Conservation (phyloP, 2,888 invertebrate species). For the Colletes collaris region DNA sequence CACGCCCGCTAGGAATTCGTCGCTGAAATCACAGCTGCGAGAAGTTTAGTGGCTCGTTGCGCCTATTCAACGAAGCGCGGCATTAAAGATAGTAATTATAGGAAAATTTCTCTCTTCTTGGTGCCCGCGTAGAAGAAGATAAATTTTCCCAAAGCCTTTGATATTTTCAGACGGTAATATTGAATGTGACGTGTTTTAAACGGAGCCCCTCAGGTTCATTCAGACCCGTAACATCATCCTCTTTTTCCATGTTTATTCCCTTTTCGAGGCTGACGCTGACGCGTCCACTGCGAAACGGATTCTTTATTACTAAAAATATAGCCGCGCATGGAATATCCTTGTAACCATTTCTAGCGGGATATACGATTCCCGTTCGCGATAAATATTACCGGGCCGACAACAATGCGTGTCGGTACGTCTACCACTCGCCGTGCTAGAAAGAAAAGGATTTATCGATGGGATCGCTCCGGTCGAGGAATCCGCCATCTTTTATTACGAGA, state of each 20-base stretch:
- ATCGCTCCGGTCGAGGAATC: conserved; percentile 44
- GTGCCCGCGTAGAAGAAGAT: background rate
- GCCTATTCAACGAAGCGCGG: too few species aligned
- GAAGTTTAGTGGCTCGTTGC: too few species aligned
- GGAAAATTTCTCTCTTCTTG: background rate
- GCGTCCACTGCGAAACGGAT: conserved; percentile 24
- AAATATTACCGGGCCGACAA: conserved; percentile 60
- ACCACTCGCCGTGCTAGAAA: conserved; percentile 52
- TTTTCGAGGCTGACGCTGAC: conserved; percentile 8
- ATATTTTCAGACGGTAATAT: conserved; percentile 12
- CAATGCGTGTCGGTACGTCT: conserved; percentile 51
- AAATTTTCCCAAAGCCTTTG: background rate
- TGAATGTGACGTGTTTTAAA: conserved; percentile 5
- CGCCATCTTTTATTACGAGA: conserved; percentile 50
- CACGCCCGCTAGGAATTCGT: too few species aligned
- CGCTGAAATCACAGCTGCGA: too few species aligned
- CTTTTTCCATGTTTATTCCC: conserved; percentile 5
- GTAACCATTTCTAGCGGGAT: conserved; percentile 59
- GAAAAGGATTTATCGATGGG: conserved; percentile 64
- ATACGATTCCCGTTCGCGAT: conserved; percentile 44
- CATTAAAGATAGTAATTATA: background rate
- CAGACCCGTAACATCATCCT: background rate
- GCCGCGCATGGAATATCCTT: conserved; percentile 56
- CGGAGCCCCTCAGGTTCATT: conserved; percentile 22
- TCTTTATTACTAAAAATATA: conserved; percentile 51